These are phyloP conservation scores for Eupsilia transversa DNA, from an alignment of 2,888 invertebrate species.

Conservation along the genomic window DNA sequence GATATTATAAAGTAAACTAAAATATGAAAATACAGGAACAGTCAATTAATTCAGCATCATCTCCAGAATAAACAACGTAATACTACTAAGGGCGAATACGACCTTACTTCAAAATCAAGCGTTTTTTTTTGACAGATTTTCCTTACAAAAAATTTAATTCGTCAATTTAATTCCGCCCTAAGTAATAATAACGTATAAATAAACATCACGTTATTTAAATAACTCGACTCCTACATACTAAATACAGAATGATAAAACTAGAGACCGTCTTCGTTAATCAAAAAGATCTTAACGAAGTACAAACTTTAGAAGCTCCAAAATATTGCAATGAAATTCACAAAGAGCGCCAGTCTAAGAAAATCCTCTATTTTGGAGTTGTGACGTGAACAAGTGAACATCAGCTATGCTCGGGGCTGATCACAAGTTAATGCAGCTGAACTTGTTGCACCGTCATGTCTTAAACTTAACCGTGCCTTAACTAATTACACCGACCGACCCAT, in stretches of 20 bases:
- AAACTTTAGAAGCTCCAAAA: conserved; percentile 29
- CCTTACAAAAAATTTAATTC: too few relatives aligned
- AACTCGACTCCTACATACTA: not conserved
- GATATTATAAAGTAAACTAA: too few relatives aligned
- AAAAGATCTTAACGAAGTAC: conserved; percentile 23
- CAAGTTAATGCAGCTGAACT: conserved; percentile 78
- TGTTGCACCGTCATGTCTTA: conserved; percentile 77
- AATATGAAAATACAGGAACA: not conserved
- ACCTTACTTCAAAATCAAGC: too few relatives aligned
- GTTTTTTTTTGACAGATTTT: too few relatives aligned
- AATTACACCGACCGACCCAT: conserved; percentile 75
- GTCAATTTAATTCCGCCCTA: too few relatives aligned
- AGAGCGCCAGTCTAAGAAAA: conserved; percentile 48
- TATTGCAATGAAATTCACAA: conserved; percentile 33
- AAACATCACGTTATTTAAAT: not conserved
- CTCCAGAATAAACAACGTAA: not conserved
- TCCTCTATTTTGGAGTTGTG: conserved; percentile 33
- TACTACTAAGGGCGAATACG: too few relatives aligned
- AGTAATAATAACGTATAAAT: not conserved
- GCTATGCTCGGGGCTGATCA: conserved; percentile 75
- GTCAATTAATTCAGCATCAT: not conserved
- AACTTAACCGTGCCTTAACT: conserved; percentile 75
- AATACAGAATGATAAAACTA: conserved; percentile 26
- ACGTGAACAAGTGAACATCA: conserved; percentile 61
- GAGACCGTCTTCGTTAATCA: conserved; percentile 22